These are phyloP conservation scores for Pocillopora meandrina DNA, from an alignment of 92 coral and sea anemone species.

Conservation along the genomic window DNA sequence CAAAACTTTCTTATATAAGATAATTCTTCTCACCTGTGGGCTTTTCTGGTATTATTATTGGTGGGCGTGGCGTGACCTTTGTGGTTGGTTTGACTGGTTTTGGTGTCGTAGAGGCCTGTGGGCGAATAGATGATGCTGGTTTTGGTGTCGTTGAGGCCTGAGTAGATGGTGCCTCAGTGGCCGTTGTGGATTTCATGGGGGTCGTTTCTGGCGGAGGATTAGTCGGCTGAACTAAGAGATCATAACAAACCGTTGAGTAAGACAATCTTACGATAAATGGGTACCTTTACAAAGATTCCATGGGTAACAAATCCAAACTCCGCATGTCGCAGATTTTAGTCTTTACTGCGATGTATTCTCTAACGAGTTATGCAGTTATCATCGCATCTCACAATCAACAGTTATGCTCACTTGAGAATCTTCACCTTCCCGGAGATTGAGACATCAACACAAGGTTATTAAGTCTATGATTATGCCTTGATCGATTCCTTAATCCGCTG, in stretches of 20 bases:
- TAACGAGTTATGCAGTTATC: no score
- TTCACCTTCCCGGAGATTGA: no score
- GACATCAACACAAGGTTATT: no score
- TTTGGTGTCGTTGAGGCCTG: slow-evolving; percentile 3
- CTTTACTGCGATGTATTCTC: no score
- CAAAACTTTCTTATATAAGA: background rate
- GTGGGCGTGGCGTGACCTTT: slow-evolving; percentile 30
- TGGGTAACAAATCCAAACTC: no score
- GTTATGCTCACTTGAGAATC: no score
- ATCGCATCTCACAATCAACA: no score
- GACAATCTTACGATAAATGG: background rate
- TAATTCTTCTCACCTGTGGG: slow-evolving; percentile 36
- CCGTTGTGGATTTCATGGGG: slow-evolving; percentile 27
- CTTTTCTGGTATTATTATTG: slow-evolving; percentile 24
- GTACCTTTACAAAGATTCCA: no score
- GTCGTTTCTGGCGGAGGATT: slow-evolving; percentile 30
- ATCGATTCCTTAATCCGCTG: no score
- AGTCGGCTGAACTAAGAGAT: slow-evolving; percentile 10
- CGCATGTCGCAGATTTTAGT: no score
- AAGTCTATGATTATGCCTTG: no score
- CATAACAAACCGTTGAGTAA: background rate
- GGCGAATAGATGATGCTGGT: slow-evolving; percentile 16
- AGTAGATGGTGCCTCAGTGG: background rate
- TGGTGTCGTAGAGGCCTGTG: slow-evolving; percentile 8
- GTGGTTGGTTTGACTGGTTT: slow-evolving; percentile 30